These are phyloP conservation scores for Muricea muricata DNA, from an alignment of 92 coral and sea anemone species.

Conservation along the genomic window DNA sequence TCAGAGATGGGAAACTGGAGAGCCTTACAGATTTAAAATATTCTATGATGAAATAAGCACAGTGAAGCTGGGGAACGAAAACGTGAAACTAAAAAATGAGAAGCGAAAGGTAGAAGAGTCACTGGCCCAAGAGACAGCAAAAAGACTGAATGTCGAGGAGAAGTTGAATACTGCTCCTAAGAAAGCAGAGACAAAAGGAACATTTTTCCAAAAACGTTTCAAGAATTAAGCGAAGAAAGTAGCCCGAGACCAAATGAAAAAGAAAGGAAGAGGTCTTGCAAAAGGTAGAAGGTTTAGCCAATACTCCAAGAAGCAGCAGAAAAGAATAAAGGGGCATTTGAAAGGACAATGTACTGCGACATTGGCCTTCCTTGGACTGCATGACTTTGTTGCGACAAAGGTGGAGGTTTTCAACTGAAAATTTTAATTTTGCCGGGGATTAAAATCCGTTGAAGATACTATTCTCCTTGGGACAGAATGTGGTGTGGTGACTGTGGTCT, in stretches of 20 bases:
- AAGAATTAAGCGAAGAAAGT: background rate
- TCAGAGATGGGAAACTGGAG: constrained; percentile 6
- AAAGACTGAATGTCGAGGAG: constrained; percentile 26
- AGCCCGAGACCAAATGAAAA: constrained; percentile 24
- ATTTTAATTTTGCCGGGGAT: too few species aligned
- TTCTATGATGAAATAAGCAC: background rate
- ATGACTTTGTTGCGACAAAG: background rate
- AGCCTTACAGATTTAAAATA: background rate
- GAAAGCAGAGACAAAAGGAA: background rate
- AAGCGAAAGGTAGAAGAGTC: constrained; percentile 11
- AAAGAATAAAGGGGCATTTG: background rate
- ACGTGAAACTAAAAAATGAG: background rate
- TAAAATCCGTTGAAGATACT: too few species aligned
- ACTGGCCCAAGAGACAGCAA: background rate
- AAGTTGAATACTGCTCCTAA: background rate
- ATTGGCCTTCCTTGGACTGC: background rate
- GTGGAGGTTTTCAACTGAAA: constrained; percentile 49
- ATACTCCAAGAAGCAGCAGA: constrained; percentile 9
- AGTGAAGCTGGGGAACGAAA: background rate
- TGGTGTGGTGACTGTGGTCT: too few species aligned
- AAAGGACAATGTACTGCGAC: background rate
- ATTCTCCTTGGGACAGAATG: too few species aligned
- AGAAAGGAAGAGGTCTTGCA: constrained; percentile 39
- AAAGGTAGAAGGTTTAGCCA: constrained; percentile 1
- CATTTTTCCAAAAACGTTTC: background rate